These are phyloP conservation scores for Sparidentex hasta DNA, from an alignment of 2,797 vertebrate genomes.

Conservation along the genomic window DNA sequence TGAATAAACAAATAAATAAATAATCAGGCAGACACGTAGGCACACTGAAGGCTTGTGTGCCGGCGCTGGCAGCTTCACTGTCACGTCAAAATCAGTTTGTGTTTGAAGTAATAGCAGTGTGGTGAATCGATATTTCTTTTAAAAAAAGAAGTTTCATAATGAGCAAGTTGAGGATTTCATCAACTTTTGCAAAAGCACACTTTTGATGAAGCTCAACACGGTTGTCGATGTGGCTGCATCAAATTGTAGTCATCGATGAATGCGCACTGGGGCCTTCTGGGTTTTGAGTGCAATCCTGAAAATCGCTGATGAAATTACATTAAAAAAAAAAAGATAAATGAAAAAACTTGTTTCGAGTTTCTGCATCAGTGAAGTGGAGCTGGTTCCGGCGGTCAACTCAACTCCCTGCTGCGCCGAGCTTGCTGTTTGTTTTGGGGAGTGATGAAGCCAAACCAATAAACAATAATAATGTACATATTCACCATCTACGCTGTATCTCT, in stretches of 20 bases:
- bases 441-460: slow-evolving; percentile 10
- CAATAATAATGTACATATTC: not conserved
- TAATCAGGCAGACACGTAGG: not conserved
- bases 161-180: not conserved
- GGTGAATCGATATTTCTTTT: not conserved
- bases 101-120: not conserved
- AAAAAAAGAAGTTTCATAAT: not conserved
- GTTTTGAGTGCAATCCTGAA: not conserved
- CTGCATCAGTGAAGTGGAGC: not conserved
- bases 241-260: not conserved
- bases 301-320: not conserved
- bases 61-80: not conserved
- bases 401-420: slow-evolving; percentile 20
- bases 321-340: too few species aligned
- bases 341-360: not conserved
- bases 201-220: slow-evolving; percentile 3
- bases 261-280: not conserved
- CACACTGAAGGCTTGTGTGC: not conserved
- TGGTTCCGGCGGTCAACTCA: not conserved
- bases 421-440: slow-evolving; percentile 10
- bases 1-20: slow-evolving; percentile 5
- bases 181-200: not conserved
- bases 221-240: not conserved
- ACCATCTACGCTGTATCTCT: not conserved
- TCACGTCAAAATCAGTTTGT: slow-evolving; percentile 1